Conservation (phyloP, 2,888 invertebrate genomes). For the Archips xylosteana region DNA sequence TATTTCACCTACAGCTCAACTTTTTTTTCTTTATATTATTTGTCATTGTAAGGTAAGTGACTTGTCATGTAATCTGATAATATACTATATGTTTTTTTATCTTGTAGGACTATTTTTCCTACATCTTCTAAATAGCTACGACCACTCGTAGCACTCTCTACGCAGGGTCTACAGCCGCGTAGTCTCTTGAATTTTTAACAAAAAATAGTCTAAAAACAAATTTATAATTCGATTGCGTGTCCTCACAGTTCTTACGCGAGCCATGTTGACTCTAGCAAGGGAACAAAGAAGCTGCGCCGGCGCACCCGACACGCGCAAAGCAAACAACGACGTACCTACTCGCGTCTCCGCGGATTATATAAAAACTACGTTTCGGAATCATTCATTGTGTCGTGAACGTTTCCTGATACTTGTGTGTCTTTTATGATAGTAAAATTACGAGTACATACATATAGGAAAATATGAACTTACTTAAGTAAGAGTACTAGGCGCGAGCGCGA, state of each 20-base stretch:
- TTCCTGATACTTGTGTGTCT: background rate
- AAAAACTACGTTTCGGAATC: constrained; percentile 2
- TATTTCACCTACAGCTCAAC: background rate
- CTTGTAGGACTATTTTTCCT: background rate
- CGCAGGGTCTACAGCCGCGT: constrained; percentile 4
- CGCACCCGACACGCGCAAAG: constrained; percentile 43
- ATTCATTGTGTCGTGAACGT: background rate
- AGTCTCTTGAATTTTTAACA: background rate
- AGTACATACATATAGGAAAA: background rate
- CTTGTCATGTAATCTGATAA: background rate
- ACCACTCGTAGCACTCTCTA: constrained; percentile 12
- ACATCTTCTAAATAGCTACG: background rate
- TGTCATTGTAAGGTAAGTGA: background rate
- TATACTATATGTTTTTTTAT: background rate
- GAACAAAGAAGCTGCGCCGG: constrained; percentile 67
- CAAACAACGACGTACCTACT: constrained; percentile 43
- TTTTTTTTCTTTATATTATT: background rate
- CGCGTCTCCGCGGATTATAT: constrained; percentile 35
- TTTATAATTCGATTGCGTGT: constrained; percentile 10
- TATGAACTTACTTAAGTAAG: too few species aligned
- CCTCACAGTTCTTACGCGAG: constrained; percentile 51
- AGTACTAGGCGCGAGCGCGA: too few species aligned
- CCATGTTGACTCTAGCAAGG: constrained; percentile 66
- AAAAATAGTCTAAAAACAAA: background rate
- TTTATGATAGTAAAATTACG: background rate